These are phyloP conservation scores for Erebia ligea DNA, from an alignment of 2,888 invertebrate genomes.

Conservation along the genomic window DNA sequence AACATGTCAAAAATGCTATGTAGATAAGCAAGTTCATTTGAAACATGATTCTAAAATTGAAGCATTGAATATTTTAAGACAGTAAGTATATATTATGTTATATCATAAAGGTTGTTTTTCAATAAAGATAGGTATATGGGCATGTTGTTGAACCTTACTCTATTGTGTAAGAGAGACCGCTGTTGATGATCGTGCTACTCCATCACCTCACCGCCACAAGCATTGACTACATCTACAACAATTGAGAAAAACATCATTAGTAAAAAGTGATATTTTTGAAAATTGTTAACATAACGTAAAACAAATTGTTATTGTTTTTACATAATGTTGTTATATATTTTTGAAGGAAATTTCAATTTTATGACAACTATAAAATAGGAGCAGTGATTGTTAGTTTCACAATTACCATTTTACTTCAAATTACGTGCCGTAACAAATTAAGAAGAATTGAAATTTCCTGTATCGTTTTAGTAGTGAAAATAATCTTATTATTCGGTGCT, in stretches of 20 bases:
- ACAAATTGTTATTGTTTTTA: not conserved
- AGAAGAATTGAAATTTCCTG: not conserved
- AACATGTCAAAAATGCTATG: slow-evolving; percentile 2
- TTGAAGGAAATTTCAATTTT: not conserved
- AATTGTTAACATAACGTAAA: slow-evolving; percentile 30
- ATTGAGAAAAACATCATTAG: slow-evolving; percentile 76
- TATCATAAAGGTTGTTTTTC: not conserved
- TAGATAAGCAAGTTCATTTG: not conserved
- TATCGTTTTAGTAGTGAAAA: not conserved
- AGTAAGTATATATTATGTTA: not conserved
- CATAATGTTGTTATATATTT: not conserved
- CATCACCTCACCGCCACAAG: slow-evolving; percentile 93
- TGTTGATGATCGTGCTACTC: slow-evolving; percentile 83
- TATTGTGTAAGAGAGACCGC: slow-evolving; percentile 82
- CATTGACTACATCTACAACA: slow-evolving; percentile 94
- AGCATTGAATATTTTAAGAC: slow-evolving; percentile 5
- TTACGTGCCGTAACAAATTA: not conserved
- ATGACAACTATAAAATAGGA: not conserved
- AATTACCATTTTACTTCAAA: not conserved
- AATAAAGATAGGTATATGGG: slow-evolving; percentile 24
- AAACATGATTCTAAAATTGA: slow-evolving; percentile 6
- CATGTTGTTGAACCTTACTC: slow-evolving; percentile 67
- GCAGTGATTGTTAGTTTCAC: not conserved
- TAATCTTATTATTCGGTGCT: not conserved
- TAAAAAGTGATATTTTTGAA: slow-evolving; percentile 43